These are phyloP conservation scores for Sesia apiformis DNA, from an alignment of 2,888 invertebrate genomes.

Conservation along the genomic window DNA sequence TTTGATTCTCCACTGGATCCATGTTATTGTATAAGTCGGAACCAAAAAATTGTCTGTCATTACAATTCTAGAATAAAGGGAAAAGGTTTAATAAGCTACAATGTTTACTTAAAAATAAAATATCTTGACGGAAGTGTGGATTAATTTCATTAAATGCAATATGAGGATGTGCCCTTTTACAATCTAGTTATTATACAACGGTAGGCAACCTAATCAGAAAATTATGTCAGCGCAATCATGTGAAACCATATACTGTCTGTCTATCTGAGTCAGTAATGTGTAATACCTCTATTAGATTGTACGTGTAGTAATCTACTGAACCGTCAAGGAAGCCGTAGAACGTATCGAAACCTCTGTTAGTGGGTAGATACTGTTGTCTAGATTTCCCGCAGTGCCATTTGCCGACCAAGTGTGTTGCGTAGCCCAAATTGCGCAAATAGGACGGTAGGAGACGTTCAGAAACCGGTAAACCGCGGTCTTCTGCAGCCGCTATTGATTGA, in stretches of 20 bases:
- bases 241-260: background rate
- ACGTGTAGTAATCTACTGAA: constrained; percentile 83
- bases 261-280: background rate
- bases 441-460: constrained; percentile 81
- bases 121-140: no score
- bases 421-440: constrained; percentile 80
- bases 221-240: background rate
- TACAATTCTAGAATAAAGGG: constrained; percentile 23
- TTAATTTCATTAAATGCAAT: no score
- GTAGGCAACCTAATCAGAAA: background rate
- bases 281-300: constrained; percentile 60
- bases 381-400: constrained; percentile 93
- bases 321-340: constrained; percentile 89
- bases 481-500: constrained; percentile 46
- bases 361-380: constrained; percentile 79
- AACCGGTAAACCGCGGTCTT: constrained; percentile 82
- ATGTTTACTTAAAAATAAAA: no score
- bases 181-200: background rate
- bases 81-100: background rate
- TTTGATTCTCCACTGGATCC: constrained; percentile 23
- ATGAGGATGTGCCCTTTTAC: no score
- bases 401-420: constrained; percentile 85
- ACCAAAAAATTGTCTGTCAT: constrained; percentile 26
- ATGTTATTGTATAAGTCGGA: constrained; percentile 30
- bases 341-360: constrained; percentile 82